A percentile compares a stretch with the other conserved stretches of the same genome.
phyloP scores from a whole-genome alignment of 1,140 invertebrate genomes.

The Zaprionus lachaisei region DNA sequence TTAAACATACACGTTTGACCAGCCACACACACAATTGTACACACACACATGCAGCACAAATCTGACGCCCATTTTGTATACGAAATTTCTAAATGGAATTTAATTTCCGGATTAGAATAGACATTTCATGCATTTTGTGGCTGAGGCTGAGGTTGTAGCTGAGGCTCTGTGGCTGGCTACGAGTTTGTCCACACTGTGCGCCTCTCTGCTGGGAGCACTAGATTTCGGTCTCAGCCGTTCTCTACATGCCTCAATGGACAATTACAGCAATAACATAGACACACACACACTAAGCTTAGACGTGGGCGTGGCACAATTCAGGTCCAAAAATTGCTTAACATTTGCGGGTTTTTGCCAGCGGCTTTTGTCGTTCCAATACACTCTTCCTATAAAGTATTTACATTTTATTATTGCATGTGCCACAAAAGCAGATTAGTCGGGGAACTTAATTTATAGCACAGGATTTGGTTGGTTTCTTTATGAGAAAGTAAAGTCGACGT shows the following conservation, averaged over 20 bases:
- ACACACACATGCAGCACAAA: constrained; percentile 8
- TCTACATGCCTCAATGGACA: constrained; percentile 66
- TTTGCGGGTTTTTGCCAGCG: constrained; percentile 48
- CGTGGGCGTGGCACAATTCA: constrained; percentile 36
- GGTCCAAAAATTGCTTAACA: constrained; percentile 46
- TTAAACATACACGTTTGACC: constrained; percentile 36
- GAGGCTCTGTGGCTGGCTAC: not conserved
- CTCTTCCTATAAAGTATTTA: constrained; percentile 5
- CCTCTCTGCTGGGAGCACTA: not conserved
- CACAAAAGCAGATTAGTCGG: not conserved
- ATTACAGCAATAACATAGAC: constrained; percentile 47
- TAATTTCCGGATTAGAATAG: constrained; percentile 83
- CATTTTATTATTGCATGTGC: constrained; percentile 6
- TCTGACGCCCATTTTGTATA: constrained; percentile 66
- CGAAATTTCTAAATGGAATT: constrained; percentile 81
- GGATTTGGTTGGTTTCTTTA: not conserved
- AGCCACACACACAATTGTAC: constrained; percentile 5
- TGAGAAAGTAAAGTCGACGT: not conserved
- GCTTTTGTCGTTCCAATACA: constrained; percentile 24
- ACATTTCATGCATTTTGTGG: constrained; percentile 72
- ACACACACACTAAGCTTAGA: constrained; percentile 7
- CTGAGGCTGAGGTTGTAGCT: constrained; percentile 14
- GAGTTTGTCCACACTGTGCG: not conserved
- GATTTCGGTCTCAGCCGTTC: constrained; percentile 33
- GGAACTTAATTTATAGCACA: not conserved